Conservation (phyloP, 2,113 vertebrate species). For the Mirza zaza region DNA sequence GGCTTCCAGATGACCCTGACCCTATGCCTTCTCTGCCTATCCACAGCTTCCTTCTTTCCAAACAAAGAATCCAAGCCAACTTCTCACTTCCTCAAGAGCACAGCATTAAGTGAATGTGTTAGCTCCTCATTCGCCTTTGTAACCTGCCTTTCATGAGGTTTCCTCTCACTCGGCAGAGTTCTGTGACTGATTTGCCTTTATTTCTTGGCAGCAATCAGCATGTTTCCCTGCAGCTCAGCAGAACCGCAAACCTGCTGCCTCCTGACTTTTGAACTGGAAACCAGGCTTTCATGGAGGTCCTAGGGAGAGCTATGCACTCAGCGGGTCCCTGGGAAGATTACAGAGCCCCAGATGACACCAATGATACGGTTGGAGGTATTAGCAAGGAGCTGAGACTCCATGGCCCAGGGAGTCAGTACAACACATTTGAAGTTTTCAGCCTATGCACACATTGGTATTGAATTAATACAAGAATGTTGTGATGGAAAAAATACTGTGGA, state of each 20-base stretch:
- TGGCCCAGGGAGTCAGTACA: background rate
- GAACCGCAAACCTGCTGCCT: background rate
- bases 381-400: background rate
- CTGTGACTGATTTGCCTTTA: conserved; percentile 31
- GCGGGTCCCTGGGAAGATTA: conserved; percentile 22
- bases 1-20: background rate
- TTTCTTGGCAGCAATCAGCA: conserved; percentile 44
- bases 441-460: background rate
- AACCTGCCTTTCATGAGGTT: background rate
- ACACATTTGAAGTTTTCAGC: conserved; percentile 18
- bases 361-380: background rate
- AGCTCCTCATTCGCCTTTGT: background rate
- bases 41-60: background rate
- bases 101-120: background rate
- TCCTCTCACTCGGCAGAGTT: background rate
- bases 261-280: conserved; percentile 60
- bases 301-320: background rate
- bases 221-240: conserved; percentile 39
- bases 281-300: background rate
- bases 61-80: background rate
- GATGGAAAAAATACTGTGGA: background rate
- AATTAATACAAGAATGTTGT: conserved; percentile 33
- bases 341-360: background rate
- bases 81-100: background rate
- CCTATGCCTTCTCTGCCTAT: background rate